Percentiles rank a stretch among this genome's conserved stretches.
These are phyloP conservation scores for Eudyptes chrysolophus DNA, from an alignment of 2,113 vertebrate species.

Conservation along the genomic window DNA sequence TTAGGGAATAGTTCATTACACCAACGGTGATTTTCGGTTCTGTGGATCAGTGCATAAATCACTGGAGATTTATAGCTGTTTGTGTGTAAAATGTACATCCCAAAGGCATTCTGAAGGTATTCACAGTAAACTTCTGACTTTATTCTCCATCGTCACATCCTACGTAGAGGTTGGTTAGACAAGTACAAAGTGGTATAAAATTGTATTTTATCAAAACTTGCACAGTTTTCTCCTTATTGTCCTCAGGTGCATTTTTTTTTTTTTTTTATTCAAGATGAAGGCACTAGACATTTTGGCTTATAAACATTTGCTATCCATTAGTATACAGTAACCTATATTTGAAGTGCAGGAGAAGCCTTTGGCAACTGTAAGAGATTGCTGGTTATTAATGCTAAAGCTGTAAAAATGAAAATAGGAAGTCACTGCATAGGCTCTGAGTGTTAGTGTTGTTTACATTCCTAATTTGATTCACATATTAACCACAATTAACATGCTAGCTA, in stretches of 20 bases:
- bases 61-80: not conserved
- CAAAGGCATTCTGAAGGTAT: not conserved
- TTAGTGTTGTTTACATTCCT: constrained; percentile 40
- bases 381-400: constrained; percentile 44
- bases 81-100: not conserved
- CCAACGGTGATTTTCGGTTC: not conserved
- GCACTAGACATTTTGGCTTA: not conserved
- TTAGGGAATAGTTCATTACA: not conserved
- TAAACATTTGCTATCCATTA: not conserved
- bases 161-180: not conserved
- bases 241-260: not conserved
- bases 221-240: not conserved
- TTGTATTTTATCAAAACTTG: not conserved
- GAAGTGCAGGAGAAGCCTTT: constrained; percentile 28
- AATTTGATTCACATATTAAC: constrained; percentile 43
- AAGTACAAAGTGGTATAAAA: not conserved
- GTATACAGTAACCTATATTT: not conserved
- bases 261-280: not conserved
- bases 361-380: constrained; percentile 17
- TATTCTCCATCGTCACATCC: accelerated
- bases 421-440: not conserved
- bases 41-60: not conserved
- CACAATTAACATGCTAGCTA: constrained; percentile 43
- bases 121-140: not conserved
- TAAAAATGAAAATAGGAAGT: constrained; percentile 22